A percentile compares a stretch with the other conserved stretches of the same genome.
These are phyloP conservation scores for Cheilosia pagana DNA, from an alignment of 2,888 invertebrate genomes.

Conservation along the genomic window DNA sequence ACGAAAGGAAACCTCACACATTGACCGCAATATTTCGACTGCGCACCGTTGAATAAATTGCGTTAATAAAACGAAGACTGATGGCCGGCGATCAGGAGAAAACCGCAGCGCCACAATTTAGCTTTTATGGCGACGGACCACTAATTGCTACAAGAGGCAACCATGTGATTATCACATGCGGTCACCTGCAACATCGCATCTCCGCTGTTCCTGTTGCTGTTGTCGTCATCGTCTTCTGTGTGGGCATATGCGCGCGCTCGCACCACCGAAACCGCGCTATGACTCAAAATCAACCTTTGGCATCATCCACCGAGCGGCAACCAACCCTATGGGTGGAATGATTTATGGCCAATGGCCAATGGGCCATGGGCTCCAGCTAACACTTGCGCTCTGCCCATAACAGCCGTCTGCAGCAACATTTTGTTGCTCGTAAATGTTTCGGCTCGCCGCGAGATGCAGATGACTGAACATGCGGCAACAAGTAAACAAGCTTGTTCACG, in stretches of 20 bases:
- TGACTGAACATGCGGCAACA: constrained; percentile 39
- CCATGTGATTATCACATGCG: constrained; percentile 75
- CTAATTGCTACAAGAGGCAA: constrained; percentile 75
- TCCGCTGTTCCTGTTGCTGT: constrained; percentile 65
- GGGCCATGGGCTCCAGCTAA: constrained; percentile 50
- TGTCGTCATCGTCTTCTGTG: constrained; percentile 70
- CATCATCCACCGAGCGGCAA: constrained; percentile 38
- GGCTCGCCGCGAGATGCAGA: constrained; percentile 11
- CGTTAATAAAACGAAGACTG: constrained; percentile 75
- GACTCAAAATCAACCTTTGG: constrained; percentile 75
- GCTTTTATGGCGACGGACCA: constrained; percentile 73
- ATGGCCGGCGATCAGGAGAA: constrained; percentile 73
- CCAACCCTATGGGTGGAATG: constrained; percentile 70
- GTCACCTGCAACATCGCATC: constrained; percentile 69
- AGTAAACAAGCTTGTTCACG: constrained; percentile 32
- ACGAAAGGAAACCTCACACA: constrained; percentile 75
- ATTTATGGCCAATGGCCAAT: constrained; percentile 63
- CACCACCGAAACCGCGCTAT: constrained; percentile 72
- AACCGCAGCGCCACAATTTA: constrained; percentile 75
- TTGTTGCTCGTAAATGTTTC: constrained; percentile 53
- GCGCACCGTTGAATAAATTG: constrained; percentile 73
- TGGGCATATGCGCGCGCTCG: constrained; percentile 54
- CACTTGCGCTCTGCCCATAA: constrained; percentile 37
- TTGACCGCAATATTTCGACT: constrained; percentile 74
- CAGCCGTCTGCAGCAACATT: constrained; percentile 37